Percentiles rank a stretch among this genome's conserved stretches.
Conservation (phyloP, 35 echinoderm and acorn worm species). For the Ophioderma brevispina region DNA sequence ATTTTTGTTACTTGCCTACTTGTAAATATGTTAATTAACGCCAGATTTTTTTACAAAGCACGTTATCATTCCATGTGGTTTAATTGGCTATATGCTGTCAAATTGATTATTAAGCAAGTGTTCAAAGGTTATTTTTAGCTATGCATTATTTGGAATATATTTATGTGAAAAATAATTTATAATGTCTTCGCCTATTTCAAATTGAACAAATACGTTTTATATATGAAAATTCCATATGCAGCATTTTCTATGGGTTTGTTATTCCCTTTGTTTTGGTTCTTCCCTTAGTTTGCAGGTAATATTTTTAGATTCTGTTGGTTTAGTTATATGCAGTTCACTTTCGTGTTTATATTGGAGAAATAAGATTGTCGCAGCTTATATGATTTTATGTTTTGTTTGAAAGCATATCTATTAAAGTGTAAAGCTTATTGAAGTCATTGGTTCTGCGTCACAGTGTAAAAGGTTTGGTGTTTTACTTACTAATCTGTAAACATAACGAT, state of each 20-base stretch:
- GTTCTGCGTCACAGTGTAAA: too few relatives aligned
- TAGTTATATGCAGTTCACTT: too few relatives aligned
- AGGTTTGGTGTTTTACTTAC: too few relatives aligned
- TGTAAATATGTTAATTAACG: conserved; percentile 10
- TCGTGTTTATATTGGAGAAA: too few relatives aligned
- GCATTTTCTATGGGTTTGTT: background rate
- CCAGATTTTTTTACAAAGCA: background rate
- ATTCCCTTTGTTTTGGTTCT: too few relatives aligned
- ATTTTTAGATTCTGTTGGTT: too few relatives aligned
- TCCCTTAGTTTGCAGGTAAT: too few relatives aligned
- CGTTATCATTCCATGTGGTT: background rate
- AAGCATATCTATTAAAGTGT: too few relatives aligned
- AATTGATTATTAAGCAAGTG: background rate
- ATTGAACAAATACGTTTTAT: conserved; percentile 1
- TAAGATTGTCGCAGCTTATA: too few relatives aligned
- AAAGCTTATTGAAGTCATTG: too few relatives aligned
- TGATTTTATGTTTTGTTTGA: too few relatives aligned
- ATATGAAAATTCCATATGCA: background rate
- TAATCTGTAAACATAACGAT: too few relatives aligned
- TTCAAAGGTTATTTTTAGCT: conserved; percentile 10
- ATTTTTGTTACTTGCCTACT: conserved; percentile 3
- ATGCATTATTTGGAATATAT: background rate
- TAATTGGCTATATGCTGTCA: background rate
- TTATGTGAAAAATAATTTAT: background rate
- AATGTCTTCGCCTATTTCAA: background rate